Percentiles rank a stretch among this genome's conserved stretches.
Conservation (phyloP, 1,140 invertebrate species). For the Watersipora subatra region DNA sequence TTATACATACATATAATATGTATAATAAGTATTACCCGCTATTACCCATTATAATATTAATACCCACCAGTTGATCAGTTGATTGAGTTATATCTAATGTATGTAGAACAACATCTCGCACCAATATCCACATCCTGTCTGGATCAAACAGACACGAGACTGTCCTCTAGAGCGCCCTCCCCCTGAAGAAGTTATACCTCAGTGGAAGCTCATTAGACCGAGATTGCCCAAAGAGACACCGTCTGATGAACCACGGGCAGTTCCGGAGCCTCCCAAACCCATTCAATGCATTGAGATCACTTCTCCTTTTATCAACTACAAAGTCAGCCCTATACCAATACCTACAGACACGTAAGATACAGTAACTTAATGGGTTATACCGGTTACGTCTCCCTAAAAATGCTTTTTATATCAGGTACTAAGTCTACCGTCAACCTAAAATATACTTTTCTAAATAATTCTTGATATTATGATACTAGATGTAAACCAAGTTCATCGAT, state of each 20-base stretch:
- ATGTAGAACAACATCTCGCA: conserved; percentile 23
- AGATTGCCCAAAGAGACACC: conserved; percentile 31
- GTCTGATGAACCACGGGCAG: conserved; percentile 30
- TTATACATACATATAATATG: no score
- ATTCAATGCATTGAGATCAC: conserved; percentile 35
- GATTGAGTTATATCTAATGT: no score
- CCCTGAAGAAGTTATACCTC: conserved; percentile 30
- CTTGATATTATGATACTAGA: neutral
- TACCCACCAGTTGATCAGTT: no score
- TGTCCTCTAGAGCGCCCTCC: conserved; percentile 35
- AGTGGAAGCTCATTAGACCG: conserved; percentile 39
- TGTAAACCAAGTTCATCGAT: no score
- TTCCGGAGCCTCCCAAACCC: conserved; percentile 25
- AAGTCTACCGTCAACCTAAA: neutral
- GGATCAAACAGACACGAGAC: conserved; percentile 33
- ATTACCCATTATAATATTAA: no score
- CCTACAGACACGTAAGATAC: conserved; percentile 32
- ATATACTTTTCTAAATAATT: neutral
- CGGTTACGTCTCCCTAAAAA: neutral
- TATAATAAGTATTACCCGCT: no score
- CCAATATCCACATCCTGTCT: conserved; percentile 33
- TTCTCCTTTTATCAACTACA: conserved; percentile 37
- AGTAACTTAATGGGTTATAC: neutral
- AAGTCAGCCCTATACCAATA: conserved; percentile 34
- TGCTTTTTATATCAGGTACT: neutral